Percentiles rank a stretch among this genome's conserved stretches.
Evolutionary conservation across 2,797 vertebrate genomes (phyloP).

Genomic region (Ptychadena robeensis): DNA sequence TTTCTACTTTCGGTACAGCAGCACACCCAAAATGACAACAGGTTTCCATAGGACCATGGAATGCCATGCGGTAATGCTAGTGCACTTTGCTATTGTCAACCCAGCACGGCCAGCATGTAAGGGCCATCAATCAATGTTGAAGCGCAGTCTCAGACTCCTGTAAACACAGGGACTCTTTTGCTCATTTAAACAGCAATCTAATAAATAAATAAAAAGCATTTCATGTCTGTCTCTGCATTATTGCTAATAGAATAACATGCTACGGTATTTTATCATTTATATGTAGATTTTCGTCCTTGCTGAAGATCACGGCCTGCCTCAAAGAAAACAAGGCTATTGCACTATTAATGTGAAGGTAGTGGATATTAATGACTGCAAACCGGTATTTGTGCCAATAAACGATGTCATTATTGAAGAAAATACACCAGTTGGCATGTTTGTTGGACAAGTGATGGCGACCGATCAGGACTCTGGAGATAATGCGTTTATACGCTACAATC

Average conservation of each 20-base stretch:
- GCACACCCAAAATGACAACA: no score
- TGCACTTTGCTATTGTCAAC: no score
- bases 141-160: no score
- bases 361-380: constrained; percentile 68
- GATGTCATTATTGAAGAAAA: constrained; percentile 67
- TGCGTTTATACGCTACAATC: constrained; percentile 66
- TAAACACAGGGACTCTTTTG: no score
- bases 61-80: no score
- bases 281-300: constrained; percentile 67
- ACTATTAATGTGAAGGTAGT: constrained; percentile 66
- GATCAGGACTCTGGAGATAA: constrained; percentile 70
- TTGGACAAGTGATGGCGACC: constrained; percentile 67
- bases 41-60: no score
- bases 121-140: no score
- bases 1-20: no score
- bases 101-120: no score
- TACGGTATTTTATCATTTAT: background rate
- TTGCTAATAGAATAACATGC: background rate
- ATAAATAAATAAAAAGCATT: no score
- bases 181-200: no score
- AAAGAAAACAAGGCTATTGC: constrained; percentile 69
- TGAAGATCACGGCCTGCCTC: constrained; percentile 68
- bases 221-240: no score
- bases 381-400: constrained; percentile 64
- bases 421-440: constrained; percentile 47